Base-by-base conservation (phyloP, 1,140 invertebrate genomes). In the Mya arenaria region DNA sequence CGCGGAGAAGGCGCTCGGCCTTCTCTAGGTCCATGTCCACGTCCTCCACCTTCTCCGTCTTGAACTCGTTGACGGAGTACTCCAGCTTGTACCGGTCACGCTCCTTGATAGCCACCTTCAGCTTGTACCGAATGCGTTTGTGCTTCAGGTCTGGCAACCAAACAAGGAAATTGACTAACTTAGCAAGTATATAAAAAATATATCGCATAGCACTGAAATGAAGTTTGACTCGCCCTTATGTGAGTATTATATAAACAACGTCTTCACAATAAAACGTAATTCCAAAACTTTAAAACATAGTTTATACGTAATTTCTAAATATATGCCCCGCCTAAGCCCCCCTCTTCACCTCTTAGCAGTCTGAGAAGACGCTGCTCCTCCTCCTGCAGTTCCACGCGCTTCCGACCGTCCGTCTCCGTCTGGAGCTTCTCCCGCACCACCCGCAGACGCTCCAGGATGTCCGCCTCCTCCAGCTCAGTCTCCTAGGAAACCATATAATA, bases 41-140 rank as follows among this genome's bases (percentile, higher is more conserved):
- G 84, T 92, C 91, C 52, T 87, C 79, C 15, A 92, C 84, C 39
- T 91, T 87, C 13, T 87, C 89, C 30, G 88, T 89, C 83, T 91
- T 90, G 66, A 92, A 92, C 63, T 91, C 90, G 36, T 68, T 88
- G 36, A 91, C 86, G 30, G 87, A 89, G 60, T 87, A 87, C 58
- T 90, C 80, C 37, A 92, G 86, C 63, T 89, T 77, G 58, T 83
- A 88, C 28, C 83, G 83, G 56, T 91, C 88, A 17, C 87, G 74
- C 41, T 89, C 82, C 73, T 91, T 91, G 71, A 92, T 90, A 17
- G 90, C 90, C n/a, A 90, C 89, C 80, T 92, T 92, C 71, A 92
- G 74, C 48, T 90, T 89, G 68, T 88, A 90, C 25, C 90, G 82
- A n/a, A 92, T 83, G 37, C 85, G 86, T 65, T 87, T 88, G 63